phyloP scores from a whole-genome alignment of 2,888 invertebrate genomes.

The Erynnis tages region DNA sequence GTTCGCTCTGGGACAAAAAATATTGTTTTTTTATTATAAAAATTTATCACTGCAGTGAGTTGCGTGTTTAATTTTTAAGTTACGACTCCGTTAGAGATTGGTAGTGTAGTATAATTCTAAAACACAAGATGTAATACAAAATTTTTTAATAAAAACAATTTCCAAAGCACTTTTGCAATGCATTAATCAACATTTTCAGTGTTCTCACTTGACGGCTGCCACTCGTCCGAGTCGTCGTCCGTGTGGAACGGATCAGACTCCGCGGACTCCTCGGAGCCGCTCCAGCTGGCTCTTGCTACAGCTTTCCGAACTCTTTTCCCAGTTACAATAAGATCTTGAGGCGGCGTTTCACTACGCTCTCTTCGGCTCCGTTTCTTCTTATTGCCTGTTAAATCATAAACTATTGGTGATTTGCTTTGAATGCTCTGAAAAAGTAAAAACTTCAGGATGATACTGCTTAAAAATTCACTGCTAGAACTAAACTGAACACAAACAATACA shows the following conservation, averaged over 20 bases:
- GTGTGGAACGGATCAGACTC: slow-evolving; percentile 71
- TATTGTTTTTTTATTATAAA: too few relatives aligned
- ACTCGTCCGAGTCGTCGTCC: slow-evolving; percentile 77
- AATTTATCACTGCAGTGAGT: too few relatives aligned
- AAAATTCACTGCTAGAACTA: background rate
- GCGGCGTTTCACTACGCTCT: slow-evolving; percentile 22
- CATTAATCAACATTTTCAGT: slow-evolving; percentile 10
- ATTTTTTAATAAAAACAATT: background rate
- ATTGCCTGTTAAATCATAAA: slow-evolving; percentile 33
- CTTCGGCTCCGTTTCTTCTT: slow-evolving; percentile 22
- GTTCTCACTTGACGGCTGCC: slow-evolving; percentile 50
- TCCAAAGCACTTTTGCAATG: background rate
- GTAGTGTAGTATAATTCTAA: too few relatives aligned
- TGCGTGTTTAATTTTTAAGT: too few relatives aligned
- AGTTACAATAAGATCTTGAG: slow-evolving; percentile 40
- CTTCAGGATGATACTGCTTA: background rate
- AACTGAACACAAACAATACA: too few relatives aligned
- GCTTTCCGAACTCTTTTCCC: slow-evolving; percentile 46
- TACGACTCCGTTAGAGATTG: too few relatives aligned
- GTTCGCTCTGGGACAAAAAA: too few relatives aligned
- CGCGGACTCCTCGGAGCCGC: slow-evolving; percentile 51
- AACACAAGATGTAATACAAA: background rate
- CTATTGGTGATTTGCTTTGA: background rate
- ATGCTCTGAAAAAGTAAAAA: too few relatives aligned
- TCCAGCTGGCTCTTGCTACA: slow-evolving; percentile 40